These are phyloP conservation scores for Pyrocoelia pectoralis DNA, from an alignment of 2,888 invertebrate species.

Conservation along the genomic window DNA sequence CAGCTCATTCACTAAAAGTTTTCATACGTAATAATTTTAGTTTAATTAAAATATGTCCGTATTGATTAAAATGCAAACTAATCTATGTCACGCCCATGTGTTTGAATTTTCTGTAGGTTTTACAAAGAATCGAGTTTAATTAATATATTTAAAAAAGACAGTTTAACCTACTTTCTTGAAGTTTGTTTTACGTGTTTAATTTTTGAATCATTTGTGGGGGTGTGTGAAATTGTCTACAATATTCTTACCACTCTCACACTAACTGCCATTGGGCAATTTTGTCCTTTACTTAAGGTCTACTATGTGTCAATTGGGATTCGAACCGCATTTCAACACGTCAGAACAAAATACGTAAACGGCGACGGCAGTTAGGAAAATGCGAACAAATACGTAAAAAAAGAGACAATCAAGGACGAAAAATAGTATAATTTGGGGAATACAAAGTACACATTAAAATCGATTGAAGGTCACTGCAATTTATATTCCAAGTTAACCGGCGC, in stretches of 20 bases:
- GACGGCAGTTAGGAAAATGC: too few relatives aligned
- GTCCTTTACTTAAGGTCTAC: too few relatives aligned
- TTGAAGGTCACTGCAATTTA: slow-evolving; percentile 7
- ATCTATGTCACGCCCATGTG: slow-evolving; percentile 16
- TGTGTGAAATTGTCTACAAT: too few relatives aligned
- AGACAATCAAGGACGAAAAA: not conserved
- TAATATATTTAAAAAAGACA: not conserved
- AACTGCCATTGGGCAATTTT: too few relatives aligned
- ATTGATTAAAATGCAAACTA: slow-evolving; percentile 17
- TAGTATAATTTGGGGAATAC: not conserved
- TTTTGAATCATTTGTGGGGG: too few relatives aligned
- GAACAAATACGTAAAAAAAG: too few relatives aligned
- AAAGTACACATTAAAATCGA: slow-evolving; percentile 4
- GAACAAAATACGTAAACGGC: too few relatives aligned
- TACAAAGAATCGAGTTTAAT: slow-evolving; percentile 12
- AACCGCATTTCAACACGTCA: too few relatives aligned
- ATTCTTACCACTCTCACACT: too few relatives aligned
- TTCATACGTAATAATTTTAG: not conserved
- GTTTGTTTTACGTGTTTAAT: too few relatives aligned
- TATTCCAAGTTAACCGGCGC: slow-evolving; percentile 1
- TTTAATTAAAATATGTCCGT: slow-evolving; percentile 21
- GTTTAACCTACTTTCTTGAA: too few relatives aligned
- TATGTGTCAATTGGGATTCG: too few relatives aligned
- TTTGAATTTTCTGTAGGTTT: slow-evolving; percentile 11
- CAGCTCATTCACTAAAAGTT: not conserved